Evolutionary conservation across 2,888 invertebrate species (phyloP), one percentile per base, ranked within the genome.

Genomic region (Caenorhabditis afra): DNA sequence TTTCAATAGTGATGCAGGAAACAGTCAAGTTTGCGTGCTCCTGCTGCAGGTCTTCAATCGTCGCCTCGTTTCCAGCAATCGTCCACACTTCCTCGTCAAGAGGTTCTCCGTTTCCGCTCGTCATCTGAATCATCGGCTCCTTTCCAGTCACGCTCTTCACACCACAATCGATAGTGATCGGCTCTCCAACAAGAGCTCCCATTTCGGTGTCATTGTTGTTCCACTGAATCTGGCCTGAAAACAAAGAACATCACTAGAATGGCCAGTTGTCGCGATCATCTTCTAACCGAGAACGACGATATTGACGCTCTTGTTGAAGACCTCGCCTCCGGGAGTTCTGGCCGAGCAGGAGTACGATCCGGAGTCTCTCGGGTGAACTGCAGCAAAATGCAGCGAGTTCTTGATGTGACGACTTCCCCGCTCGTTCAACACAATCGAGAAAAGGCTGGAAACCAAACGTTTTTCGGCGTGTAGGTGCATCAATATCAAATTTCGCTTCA

Each of bases 81-180:
- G 70, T 82, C 76, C 79, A 85, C n/a, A 77, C 49, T 16, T 62
- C 47, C 5, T 84, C 85, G 67, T 86, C 76, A 3, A 87, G 73
- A 1, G 83, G 82, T 57, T 86, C 87, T 64, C 87, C 87, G 22
- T 79, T 76, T 20, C 81, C 86, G 66, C 81, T 77, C 8, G 86
- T 81, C 57, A 87, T 85, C 50, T 85, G 80, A 22, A 88, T 85
- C 52, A 78, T 62, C 23, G 86, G 87, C 5, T 84, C 83, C 23
- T 52, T 61, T 37, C 62, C 75, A 44, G 52, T 44, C 8, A 73
- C 65, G 10, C 68, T 55, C 16, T 66, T 73, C 1, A 87, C 85
- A 7, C 84, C 84, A 68, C 88, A 88, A 70, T 88, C 86, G 23
- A 88, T 70, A 8, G 85, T 88, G 58, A 88, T 53, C 3, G 87